Evolutionary conservation across 1,140 invertebrate genomes (phyloP), one percentile per base, ranked within the genome.

Genomic region (Scylla paramamosain): DNA sequence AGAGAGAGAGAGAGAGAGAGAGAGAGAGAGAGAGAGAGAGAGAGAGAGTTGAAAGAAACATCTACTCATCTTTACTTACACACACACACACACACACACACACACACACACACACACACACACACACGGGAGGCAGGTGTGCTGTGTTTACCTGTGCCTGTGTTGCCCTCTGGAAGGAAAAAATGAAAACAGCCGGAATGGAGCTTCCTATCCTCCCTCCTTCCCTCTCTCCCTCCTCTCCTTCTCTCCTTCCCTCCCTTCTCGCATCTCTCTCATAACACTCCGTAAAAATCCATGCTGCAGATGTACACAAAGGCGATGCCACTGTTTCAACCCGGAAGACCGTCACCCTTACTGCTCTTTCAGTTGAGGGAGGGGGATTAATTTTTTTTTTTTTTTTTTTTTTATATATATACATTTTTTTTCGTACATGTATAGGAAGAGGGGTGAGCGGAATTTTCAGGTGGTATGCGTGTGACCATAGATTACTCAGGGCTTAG

Each of bases 101-200:
- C 67, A 39, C 39, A 39, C 39, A 39, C 39, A 39, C 16, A 77
- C 20, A 25, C 67, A 77, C 67, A 77, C 67, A 77, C 67, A 77
- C 67, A 77, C 67, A 77, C 67, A 77, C 67, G 16, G 52, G 52
- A 59, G 16, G 12, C 52, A 59, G 52, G 52, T 59, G 52, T 59
- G 52, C 52, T 59, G 52, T 77, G 67, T 77, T 77, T 77, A n/a
- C 67, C n/a, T 77, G 39, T 39, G 67, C 67, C n/a, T 77, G 67
- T 77, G 67, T 77, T 77, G n/a, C 67, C 20, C 67, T 77, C 67
- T 77, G 20, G 67, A 90, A 90, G 86, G n/a, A 45, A 90, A 32
- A 31, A 31, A 59, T 77, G 52, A 12, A 25, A 91, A 32, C 45
- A 32, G 7, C 52, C 52, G 25, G 31, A 67, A 91, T 25, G 14